Percentiles rank a stretch among this genome's conserved stretches.
Conservation (phyloP, 2,113 vertebrate species). For the Tetrax tetrax region DNA sequence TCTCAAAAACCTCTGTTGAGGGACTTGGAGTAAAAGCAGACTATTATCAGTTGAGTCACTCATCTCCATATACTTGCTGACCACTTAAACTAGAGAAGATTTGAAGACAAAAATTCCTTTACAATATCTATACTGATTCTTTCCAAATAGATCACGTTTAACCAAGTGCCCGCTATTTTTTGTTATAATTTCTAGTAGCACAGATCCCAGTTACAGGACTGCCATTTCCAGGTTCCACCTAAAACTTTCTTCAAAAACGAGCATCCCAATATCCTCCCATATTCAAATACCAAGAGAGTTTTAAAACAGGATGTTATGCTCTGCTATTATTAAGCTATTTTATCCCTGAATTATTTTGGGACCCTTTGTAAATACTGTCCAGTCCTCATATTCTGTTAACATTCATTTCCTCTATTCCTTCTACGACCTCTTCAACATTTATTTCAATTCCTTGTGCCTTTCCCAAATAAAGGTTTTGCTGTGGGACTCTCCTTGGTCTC, state of each 20-base stretch:
- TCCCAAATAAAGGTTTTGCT: neutral
- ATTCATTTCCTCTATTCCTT: neutral
- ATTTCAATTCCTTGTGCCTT: neutral
- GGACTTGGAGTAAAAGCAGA: neutral
- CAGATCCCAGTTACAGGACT: neutral
- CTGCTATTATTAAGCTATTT: neutral
- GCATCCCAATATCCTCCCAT: too few relatives aligned
- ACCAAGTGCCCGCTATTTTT: neutral
- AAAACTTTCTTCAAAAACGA: neutral
- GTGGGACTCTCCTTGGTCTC: neutral
- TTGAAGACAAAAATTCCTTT: neutral
- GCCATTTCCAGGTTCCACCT: neutral
- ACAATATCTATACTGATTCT: neutral
- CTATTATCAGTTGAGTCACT: neutral
- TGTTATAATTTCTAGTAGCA: neutral
- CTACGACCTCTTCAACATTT: neutral
- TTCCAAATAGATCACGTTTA: neutral
- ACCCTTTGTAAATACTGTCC: neutral
- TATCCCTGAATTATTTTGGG: neutral
- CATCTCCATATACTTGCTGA: neutral
- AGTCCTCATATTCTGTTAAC: neutral
- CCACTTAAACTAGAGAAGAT: neutral
- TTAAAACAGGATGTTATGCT: neutral
- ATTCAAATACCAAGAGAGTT: neutral
- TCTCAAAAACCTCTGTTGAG: neutral